These are phyloP conservation scores for Rhagium mordax DNA, from an alignment of 2,888 invertebrate genomes.

Conservation along the genomic window DNA sequence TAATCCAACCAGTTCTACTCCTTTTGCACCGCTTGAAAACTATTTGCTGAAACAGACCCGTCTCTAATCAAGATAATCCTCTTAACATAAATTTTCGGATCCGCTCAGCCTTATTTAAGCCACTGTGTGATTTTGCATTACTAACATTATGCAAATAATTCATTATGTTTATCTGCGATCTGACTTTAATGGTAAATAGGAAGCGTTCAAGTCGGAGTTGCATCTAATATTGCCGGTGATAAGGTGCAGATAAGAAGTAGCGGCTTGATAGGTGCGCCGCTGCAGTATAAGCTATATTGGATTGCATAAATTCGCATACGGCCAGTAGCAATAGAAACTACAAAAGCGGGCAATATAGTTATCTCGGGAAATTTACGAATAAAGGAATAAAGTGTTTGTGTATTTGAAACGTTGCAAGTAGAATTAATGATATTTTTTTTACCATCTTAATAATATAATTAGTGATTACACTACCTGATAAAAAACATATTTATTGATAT, in stretches of 20 bases:
- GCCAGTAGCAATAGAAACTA: not conserved
- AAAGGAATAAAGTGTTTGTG: not conserved
- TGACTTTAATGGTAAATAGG: constrained; percentile 30
- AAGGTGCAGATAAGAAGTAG: constrained; percentile 10
- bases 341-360: not conserved
- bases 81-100: constrained; percentile 2
- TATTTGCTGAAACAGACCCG: not conserved
- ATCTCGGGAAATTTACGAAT: not conserved
- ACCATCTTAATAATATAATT: too few relatives aligned
- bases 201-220: constrained; percentile 29
- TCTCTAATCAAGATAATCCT: constrained; percentile 8
- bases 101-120: not conserved
- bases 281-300: not conserved
- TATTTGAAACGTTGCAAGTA: too few relatives aligned
- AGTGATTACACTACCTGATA: too few relatives aligned
- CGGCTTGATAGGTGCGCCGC: not conserved
- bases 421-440: too few relatives aligned
- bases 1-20: not conserved
- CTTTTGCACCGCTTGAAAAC: not conserved
- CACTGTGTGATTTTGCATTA: constrained; percentile 15
- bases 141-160: constrained; percentile 29
- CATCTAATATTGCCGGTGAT: constrained; percentile 34
- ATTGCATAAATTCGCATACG: constrained; percentile 1
- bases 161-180: constrained; percentile 28
- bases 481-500: too few relatives aligned